Evolutionary conservation across 1,140 invertebrate species (phyloP).

Genomic region (Thaumatotibia leucotreta): DNA sequence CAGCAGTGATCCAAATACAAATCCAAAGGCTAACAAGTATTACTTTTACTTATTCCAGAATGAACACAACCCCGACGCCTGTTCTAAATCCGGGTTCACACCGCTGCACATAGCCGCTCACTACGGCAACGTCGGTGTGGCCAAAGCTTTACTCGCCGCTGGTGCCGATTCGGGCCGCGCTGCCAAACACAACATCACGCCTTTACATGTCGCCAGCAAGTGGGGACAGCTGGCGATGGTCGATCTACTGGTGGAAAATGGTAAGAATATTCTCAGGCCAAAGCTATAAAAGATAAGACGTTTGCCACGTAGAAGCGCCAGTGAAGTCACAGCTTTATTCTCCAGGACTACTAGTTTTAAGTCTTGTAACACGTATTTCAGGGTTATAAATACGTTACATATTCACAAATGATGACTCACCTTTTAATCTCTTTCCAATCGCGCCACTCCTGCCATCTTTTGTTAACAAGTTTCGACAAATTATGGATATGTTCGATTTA

Average conservation of each 20-base stretch:
- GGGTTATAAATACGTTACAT: too few relatives aligned
- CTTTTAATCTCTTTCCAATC: too few relatives aligned
- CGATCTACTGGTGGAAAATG: slow-evolving; percentile 78
- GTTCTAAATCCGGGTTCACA: slow-evolving; percentile 98
- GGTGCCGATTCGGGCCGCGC: slow-evolving; percentile 97
- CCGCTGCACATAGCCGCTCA: slow-evolving; percentile 98
- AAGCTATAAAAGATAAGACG: background rate
- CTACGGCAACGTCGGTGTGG: slow-evolving; percentile 98
- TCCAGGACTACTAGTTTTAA: too few relatives aligned
- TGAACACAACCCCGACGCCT: slow-evolving; percentile 96
- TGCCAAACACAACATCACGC: slow-evolving; percentile 96
- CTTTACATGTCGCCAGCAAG: slow-evolving; percentile 96
- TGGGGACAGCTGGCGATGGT: slow-evolving; percentile 98
- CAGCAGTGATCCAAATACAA: too few relatives aligned
- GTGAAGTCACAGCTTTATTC: background rate
- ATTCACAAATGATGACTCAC: too few relatives aligned
- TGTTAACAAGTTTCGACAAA: too few relatives aligned
- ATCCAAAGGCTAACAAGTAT: background rate
- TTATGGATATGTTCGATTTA: too few relatives aligned
- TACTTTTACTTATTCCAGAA: slow-evolving; percentile 78
- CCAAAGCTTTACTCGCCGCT: slow-evolving; percentile 90
- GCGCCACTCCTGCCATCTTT: too few relatives aligned
- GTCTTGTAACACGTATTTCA: too few relatives aligned
- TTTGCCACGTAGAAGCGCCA: too few relatives aligned
- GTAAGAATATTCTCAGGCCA: slow-evolving; percentile 27